A percentile compares a stretch with the other conserved stretches of the same genome.
Evolutionary conservation across 2,888 invertebrate genomes (phyloP).

Genomic region (Euproctis similis): DNA sequence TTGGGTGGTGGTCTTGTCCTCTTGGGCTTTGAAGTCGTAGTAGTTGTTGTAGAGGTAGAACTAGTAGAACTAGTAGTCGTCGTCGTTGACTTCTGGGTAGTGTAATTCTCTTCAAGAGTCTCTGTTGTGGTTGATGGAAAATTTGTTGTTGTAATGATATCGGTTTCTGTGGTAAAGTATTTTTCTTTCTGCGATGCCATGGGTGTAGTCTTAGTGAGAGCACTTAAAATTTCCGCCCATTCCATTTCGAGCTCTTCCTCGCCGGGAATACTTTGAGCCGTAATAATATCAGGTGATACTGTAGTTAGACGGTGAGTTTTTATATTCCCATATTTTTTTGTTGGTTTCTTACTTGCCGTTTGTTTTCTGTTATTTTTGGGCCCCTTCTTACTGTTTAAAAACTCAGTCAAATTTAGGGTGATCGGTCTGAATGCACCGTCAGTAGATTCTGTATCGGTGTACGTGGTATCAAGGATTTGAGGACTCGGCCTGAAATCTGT

Average conservation of each 20-base stretch:
- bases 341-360: constrained; percentile 32
- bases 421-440: constrained; percentile 61
- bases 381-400: constrained; percentile 22
- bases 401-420: constrained; percentile 35
- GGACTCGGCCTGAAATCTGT: constrained; percentile 61
- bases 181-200: constrained; percentile 42
- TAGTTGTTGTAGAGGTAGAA: constrained; percentile 28
- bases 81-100: constrained; percentile 13
- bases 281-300: constrained; percentile 53
- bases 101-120: constrained; percentile 6
- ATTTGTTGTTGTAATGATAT: constrained; percentile 21
- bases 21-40: constrained; percentile 40
- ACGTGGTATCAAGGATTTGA: constrained; percentile 53
- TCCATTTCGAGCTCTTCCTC: constrained; percentile 39
- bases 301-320: constrained; percentile 44
- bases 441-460: constrained; percentile 43
- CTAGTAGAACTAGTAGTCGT: constrained; percentile 28
- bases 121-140: constrained; percentile 16
- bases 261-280: constrained; percentile 30
- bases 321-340: constrained; percentile 44
- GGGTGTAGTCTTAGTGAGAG: constrained; percentile 62
- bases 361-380: constrained; percentile 39
- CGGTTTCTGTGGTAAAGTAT: constrained; percentile 24
- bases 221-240: constrained; percentile 55
- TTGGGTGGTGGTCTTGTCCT: constrained; percentile 61